A percentile compares a stretch with the other conserved stretches of the same genome.
phyloP scores from a whole-genome alignment of 2,888 invertebrate genomes.

The Cephus sareptanus region DNA sequence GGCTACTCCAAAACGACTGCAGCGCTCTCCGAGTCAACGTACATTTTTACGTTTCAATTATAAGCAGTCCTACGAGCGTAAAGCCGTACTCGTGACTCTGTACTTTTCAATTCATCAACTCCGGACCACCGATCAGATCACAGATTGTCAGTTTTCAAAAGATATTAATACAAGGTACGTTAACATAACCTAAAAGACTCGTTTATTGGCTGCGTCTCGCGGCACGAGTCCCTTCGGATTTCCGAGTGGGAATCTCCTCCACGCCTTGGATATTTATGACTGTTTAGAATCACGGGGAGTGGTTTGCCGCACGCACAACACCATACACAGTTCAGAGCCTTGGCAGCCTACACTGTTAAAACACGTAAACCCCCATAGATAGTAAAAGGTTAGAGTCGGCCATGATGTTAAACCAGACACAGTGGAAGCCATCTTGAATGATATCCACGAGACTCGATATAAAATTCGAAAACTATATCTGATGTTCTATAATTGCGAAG shows the following conservation, averaged over 20 bases:
- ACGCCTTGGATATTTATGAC: constrained; percentile 49
- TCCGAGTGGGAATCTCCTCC: constrained; percentile 38
- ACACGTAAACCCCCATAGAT: constrained; percentile 28
- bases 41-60: constrained; percentile 60
- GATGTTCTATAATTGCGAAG: background rate
- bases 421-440: background rate
- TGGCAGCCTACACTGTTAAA: constrained; percentile 35
- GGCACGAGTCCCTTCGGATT: constrained; percentile 25
- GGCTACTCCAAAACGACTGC: constrained; percentile 16
- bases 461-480: background rate
- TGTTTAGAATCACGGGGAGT: constrained; percentile 53
- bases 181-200: background rate
- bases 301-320: constrained; percentile 47
- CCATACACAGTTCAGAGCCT: constrained; percentile 20
- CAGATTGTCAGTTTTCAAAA: background rate
- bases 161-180: background rate
- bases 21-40: constrained; percentile 17
- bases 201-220: background rate
- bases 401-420: background rate
- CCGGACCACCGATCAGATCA: background rate
- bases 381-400: background rate
- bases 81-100: background rate
- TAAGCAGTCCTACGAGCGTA: constrained; percentile 17
- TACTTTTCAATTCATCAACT: background rate
- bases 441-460: background rate